A percentile compares a stretch with the other conserved stretches of the same genome.
Conservation (phyloP, 2,113 vertebrate species). For the Eurypyga helias region DNA sequence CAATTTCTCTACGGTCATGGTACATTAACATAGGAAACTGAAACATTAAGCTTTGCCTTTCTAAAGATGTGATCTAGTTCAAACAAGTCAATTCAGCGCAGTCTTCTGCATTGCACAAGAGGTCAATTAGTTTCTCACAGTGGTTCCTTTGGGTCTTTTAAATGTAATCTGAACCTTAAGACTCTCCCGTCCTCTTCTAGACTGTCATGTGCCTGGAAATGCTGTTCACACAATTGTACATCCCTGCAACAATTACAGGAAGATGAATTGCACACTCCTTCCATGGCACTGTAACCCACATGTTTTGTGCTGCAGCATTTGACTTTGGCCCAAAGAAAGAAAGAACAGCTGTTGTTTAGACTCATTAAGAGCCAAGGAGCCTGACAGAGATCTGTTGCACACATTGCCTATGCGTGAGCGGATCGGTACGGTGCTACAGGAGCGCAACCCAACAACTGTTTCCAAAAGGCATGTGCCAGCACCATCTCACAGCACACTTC, state of each 20-base stretch:
- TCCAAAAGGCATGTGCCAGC: constrained; percentile 7
- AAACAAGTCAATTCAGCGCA: background rate
- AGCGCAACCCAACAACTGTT: background rate
- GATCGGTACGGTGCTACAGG: background rate
- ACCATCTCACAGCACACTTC: background rate
- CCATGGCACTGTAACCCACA: constrained; percentile 19
- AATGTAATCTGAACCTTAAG: background rate
- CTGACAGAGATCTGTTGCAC: constrained; percentile 24
- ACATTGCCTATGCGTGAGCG: background rate
- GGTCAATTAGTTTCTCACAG: background rate
- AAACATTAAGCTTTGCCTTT: background rate
- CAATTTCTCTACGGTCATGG: background rate
- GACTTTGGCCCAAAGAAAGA: constrained; percentile 47
- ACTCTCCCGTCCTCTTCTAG: background rate
- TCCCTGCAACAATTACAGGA: background rate
- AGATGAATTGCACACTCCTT: background rate
- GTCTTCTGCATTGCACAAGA: background rate
- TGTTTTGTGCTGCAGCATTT: constrained; percentile 40
- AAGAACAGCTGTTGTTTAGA: constrained; percentile 54
- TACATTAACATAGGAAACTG: background rate
- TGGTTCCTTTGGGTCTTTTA: background rate
- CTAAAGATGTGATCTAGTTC: background rate
- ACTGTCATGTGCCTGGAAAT: background rate
- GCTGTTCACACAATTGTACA: background rate
- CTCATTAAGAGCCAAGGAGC: constrained; percentile 54